Base-by-base conservation (phyloP, 2,888 invertebrate species). In the Euproctis similis region DNA sequence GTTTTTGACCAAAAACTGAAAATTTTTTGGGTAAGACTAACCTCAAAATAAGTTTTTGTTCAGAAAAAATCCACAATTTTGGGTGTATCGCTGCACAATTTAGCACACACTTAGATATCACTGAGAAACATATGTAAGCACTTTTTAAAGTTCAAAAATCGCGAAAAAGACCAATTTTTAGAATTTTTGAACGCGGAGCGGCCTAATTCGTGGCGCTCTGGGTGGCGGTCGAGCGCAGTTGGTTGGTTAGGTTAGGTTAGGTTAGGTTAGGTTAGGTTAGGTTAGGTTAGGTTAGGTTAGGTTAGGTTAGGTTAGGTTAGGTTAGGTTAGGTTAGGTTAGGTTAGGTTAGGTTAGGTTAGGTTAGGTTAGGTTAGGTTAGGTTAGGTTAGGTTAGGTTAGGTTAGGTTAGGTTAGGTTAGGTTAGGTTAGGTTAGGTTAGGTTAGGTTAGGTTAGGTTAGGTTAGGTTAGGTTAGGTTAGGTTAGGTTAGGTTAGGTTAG, bases 251-350 rank as follows among this genome's bases (percentile, higher is more conserved):
- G 25, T 26, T 26, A 26, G 25, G 25, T 29, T 17, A 26, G 28
- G 45, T 38, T 34, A 38, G 26, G 47, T 32, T 34, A 38, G 41
- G 40, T 39, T 52, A 27, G 31, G 37, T 31, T 38, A 22, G 36
- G 31, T 37, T 33, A 30, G 30, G 29, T 29, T 29, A 26, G 30
- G 29, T 22, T 42, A 25, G 24, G 35, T 13, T 30, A 24, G 36
- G 28, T 36, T 33, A 30, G 36, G 26, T 32, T 47, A 28, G 46
- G 42, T 30, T 43, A 29, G 36, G 46, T 30, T 47, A 29, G 34
- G 49, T 31, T 43, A 27, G 45, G 41, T 30, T 40, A 30, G 44
- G 45, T 33, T 51, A 32, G 42, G 46, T 33, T 47, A 33, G 39
- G 39, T 33, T 47, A 30, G 36, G 34, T 34, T 47, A 34, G 26